A percentile compares a stretch with the other conserved stretches of the same genome.
Conservation (phyloP, 2,888 invertebrate species). For the Platycnemis pennipes region DNA sequence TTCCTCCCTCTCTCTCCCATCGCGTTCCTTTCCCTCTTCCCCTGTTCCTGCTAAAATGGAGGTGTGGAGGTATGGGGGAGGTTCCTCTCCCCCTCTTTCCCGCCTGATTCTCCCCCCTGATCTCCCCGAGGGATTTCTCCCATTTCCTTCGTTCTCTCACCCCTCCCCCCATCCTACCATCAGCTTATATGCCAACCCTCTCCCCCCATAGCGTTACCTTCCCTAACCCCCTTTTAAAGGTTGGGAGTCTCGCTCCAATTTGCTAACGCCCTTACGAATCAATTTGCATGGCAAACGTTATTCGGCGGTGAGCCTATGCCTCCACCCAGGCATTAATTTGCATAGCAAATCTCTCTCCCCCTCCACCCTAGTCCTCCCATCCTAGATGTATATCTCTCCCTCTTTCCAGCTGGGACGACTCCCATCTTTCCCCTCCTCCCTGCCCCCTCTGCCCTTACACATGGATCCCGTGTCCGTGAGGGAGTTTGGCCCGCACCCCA, state of each 20-base stretch:
- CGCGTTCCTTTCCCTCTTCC: neutral
- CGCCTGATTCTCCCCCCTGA: no score
- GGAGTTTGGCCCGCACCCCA: no score
- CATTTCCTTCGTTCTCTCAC: no score
- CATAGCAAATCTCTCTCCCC: constrained; percentile 47
- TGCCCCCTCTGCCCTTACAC: neutral
- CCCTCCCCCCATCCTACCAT: no score
- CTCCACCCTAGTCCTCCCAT: neutral
- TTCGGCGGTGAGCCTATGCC: constrained; percentile 57
- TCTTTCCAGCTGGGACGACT: neutral
- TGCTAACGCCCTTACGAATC: constrained; percentile 64
- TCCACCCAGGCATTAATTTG: constrained; percentile 53
- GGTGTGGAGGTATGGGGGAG: no score
- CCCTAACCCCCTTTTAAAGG: neutral
- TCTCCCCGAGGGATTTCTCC: no score
- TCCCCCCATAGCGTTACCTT: neutral
- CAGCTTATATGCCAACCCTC: neutral
- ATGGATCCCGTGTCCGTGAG: no score
- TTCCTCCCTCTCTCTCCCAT: neutral
- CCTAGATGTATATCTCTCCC: neutral
- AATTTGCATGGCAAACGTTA: constrained; percentile 66
- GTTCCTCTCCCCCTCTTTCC: neutral
- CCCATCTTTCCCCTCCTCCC: neutral
- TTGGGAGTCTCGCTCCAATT: constrained; percentile 52
- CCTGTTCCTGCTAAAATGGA: neutral